A percentile compares a stretch with the other conserved stretches of the same genome.
Evolutionary conservation across 2,888 invertebrate genomes (phyloP).

Genomic region (Eupelmus urozonus): DNA sequence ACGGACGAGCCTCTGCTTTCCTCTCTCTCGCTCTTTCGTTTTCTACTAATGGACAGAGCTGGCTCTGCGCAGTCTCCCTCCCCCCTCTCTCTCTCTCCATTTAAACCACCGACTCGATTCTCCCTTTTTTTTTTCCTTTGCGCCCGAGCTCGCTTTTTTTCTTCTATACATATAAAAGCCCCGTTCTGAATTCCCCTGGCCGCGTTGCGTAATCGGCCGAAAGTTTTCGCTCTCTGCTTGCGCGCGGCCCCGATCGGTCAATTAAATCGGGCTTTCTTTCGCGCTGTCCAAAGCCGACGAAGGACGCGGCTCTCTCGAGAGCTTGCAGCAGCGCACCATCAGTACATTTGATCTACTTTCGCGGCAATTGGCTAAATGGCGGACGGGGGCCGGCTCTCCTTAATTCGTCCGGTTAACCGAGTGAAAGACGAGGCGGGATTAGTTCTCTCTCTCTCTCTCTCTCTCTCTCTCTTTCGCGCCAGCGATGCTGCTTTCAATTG

Average conservation of each 20-base stretch:
- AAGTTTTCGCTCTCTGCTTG: not conserved
- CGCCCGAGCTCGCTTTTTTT: not conserved
- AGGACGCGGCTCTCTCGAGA: constrained; percentile 2
- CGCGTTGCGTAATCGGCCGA: not conserved
- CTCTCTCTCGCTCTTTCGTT: too few relatives aligned
- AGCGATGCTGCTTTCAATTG: constrained; percentile 3
- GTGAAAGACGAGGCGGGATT: not conserved
- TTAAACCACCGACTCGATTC: too few relatives aligned
- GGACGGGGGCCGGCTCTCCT: not conserved
- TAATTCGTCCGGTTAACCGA: not conserved
- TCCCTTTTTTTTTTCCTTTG: not conserved
- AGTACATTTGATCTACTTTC: constrained; percentile 37
- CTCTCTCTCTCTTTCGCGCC: not conserved
- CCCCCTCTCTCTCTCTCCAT: too few relatives aligned
- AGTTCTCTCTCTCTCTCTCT: constrained; percentile 30
- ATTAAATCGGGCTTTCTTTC: too few relatives aligned
- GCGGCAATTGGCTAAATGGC: constrained; percentile 33
- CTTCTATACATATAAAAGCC: not conserved
- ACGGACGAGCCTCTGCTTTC: too few relatives aligned
- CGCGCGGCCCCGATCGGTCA: not conserved
- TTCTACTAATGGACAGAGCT: too few relatives aligned
- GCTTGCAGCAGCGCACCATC: not conserved
- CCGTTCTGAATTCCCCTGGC: not conserved
- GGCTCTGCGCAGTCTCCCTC: too few relatives aligned
- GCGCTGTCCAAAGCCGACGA: not conserved